These are phyloP conservation scores for Drepanosiphum platanoidis DNA, from an alignment of 2,888 invertebrate genomes.

Conservation along the genomic window DNA sequence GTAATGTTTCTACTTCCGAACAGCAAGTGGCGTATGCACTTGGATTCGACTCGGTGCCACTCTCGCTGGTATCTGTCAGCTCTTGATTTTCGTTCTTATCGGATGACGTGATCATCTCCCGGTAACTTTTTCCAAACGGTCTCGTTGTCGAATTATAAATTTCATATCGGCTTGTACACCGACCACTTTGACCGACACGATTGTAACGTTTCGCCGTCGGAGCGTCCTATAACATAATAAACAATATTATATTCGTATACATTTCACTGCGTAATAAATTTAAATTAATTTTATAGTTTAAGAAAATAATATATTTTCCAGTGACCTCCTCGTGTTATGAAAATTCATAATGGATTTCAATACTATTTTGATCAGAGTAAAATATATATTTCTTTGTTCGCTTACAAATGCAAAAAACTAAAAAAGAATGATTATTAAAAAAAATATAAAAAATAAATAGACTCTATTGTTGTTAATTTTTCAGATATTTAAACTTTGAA, in stretches of 20 bases:
- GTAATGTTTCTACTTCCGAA: slow-evolving; percentile 63
- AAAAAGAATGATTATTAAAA: no score
- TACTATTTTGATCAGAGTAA: not conserved
- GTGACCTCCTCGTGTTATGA: not conserved
- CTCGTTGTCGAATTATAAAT: slow-evolving; percentile 64
- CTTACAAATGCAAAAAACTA: not conserved
- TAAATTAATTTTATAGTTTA: no score
- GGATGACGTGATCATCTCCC: slow-evolving; percentile 58
- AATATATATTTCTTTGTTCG: not conserved
- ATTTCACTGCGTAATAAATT: no score
- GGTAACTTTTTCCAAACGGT: slow-evolving; percentile 64
- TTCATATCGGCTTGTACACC: slow-evolving; percentile 64
- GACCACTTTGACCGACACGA: slow-evolving; percentile 34
- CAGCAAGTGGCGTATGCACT: slow-evolving; percentile 60
- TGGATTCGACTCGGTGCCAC: slow-evolving; percentile 53
- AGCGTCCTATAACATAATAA: slow-evolving; percentile 41
- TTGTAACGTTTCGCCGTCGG: slow-evolving; percentile 36
- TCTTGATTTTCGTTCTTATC: slow-evolving; percentile 22
- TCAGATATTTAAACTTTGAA: not conserved
- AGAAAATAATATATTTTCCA: no score
- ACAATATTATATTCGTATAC: no score
- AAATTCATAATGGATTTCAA: not conserved
- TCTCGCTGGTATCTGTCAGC: slow-evolving; percentile 67
- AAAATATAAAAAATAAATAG: slow-evolving; percentile 5
- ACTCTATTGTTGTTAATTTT: not conserved